These are phyloP conservation scores for Nephotettix cincticeps DNA, from an alignment of 1,140 invertebrate species.

Conservation along the genomic window DNA sequence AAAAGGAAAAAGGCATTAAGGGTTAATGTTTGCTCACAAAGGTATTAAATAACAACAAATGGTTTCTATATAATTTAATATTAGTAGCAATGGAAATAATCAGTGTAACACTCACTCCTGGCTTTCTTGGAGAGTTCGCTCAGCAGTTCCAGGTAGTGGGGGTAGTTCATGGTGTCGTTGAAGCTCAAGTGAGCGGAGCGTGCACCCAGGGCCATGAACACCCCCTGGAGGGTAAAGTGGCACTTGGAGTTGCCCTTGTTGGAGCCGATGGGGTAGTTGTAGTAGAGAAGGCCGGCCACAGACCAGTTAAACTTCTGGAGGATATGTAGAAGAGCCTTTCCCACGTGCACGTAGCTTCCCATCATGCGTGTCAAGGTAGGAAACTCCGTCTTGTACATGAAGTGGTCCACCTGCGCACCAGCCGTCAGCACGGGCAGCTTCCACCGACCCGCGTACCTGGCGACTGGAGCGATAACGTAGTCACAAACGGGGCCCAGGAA, in stretches of 20 bases:
- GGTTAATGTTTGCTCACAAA: no score
- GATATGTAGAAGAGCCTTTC: conserved; percentile 66
- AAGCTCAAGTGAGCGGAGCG: conserved; percentile 58
- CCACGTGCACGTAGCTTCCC: conserved; percentile 75
- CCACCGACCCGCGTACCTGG: conserved; percentile 86
- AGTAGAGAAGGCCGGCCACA: conserved; percentile 65
- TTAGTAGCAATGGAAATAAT: no score
- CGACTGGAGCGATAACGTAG: conserved; percentile 87
- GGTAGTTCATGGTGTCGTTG: conserved; percentile 54
- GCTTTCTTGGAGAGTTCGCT: conserved; percentile 62
- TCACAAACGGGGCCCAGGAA: conserved; percentile 91
- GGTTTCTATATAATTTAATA: no score
- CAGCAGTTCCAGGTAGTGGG: conserved; percentile 62
- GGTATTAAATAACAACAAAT: no score
- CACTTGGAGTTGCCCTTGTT: conserved; percentile 67
- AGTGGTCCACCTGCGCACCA: conserved; percentile 78
- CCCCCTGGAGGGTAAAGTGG: conserved; percentile 67
- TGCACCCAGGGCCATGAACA: conserved; percentile 62
- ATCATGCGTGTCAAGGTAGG: conserved; percentile 82
- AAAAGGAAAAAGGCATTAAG: no score
- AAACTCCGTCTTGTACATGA: conserved; percentile 69
- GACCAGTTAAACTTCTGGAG: conserved; percentile 71
- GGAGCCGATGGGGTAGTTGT: conserved; percentile 60
- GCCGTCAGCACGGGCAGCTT: conserved; percentile 83
- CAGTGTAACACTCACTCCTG: conserved; percentile 68